Conservation (phyloP, 2,797 vertebrate species). For the Bovichtus diacanthus region DNA sequence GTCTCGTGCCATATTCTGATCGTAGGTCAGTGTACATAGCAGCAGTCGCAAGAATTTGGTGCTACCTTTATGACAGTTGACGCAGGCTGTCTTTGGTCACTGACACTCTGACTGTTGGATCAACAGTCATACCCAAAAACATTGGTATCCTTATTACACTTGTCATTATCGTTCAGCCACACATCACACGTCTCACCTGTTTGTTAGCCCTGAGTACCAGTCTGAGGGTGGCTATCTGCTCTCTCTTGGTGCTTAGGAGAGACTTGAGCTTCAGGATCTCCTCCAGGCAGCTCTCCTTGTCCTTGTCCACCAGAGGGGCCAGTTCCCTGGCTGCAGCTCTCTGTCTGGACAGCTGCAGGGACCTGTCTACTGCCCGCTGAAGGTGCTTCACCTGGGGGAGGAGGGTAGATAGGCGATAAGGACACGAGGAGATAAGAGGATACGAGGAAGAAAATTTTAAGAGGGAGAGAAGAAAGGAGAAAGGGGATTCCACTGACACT, state of each 20-base stretch:
- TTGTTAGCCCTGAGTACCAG: constrained; percentile 98
- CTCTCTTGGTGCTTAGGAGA: constrained; percentile 95
- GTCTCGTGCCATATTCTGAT: neutral
- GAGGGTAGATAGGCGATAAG: neutral
- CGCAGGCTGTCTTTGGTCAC: neutral
- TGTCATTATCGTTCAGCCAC: neutral
- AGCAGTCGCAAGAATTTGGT: neutral
- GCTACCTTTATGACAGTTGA: neutral
- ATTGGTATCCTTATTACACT: neutral
- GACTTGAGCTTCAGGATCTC: constrained; percentile 97
- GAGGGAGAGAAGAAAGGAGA: too few species aligned
- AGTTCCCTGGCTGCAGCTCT: constrained; percentile 92
- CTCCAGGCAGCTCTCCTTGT: constrained; percentile 96
- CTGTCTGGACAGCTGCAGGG: constrained; percentile 93
- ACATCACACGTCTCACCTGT: constrained; percentile 85
- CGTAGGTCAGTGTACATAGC: neutral
- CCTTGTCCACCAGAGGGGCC: constrained; percentile 92
- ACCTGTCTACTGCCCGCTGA: constrained; percentile 94
- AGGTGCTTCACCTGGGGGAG: constrained; percentile 90
- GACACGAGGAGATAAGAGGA: constrained; percentile 53
- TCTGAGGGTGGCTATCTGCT: constrained; percentile 95
- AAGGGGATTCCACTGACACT: neutral
- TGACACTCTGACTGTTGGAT: too few species aligned
- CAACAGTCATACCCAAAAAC: neutral
- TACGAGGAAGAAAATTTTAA: constrained; percentile 46